A percentile compares a stretch with the other conserved stretches of the same genome.
These are phyloP conservation scores for Xylota segnis DNA, from an alignment of 2,888 invertebrate species.

Conservation along the genomic window DNA sequence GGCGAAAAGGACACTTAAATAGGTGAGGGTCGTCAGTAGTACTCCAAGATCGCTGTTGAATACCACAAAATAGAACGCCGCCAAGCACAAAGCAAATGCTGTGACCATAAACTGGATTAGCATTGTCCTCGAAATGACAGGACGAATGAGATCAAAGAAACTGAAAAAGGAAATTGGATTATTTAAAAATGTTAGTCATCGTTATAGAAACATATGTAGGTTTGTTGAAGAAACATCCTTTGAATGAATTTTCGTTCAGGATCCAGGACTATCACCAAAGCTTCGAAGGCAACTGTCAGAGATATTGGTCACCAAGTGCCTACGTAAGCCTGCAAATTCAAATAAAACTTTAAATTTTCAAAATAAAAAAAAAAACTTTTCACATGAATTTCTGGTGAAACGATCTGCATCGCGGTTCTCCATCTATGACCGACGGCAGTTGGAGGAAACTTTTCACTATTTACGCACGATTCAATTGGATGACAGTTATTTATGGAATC, in stretches of 20 bases:
- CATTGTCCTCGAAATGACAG: slow-evolving; percentile 75
- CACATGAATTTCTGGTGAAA: slow-evolving; percentile 43
- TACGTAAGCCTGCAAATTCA: background rate
- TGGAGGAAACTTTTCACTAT: slow-evolving; percentile 46
- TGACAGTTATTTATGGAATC: slow-evolving; percentile 58
- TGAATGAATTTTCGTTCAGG: too few relatives aligned
- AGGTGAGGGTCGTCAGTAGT: slow-evolving; percentile 55
- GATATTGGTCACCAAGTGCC: background rate
- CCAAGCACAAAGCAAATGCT: slow-evolving; percentile 75
- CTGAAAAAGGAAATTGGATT: slow-evolving; percentile 60
- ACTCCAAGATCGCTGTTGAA: slow-evolving; percentile 58
- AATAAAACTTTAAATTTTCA: background rate
- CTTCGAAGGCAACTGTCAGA: background rate
- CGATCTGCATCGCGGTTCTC: slow-evolving; percentile 25
- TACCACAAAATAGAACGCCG: slow-evolving; percentile 74
- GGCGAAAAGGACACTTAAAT: slow-evolving; percentile 67
- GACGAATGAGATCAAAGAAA: slow-evolving; percentile 76
- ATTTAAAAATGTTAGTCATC: too few relatives aligned
- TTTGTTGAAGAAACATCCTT: too few relatives aligned
- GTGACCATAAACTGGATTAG: slow-evolving; percentile 77
- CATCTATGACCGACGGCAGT: slow-evolving; percentile 40
- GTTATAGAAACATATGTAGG: too few relatives aligned
- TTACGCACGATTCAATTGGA: slow-evolving; percentile 63
- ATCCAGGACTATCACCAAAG: too few relatives aligned
- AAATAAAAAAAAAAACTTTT: slow-evolving; percentile 37